phyloP scores from a whole-genome alignment of 2,797 vertebrate species.

The Cyprinodon diabolis region DNA sequence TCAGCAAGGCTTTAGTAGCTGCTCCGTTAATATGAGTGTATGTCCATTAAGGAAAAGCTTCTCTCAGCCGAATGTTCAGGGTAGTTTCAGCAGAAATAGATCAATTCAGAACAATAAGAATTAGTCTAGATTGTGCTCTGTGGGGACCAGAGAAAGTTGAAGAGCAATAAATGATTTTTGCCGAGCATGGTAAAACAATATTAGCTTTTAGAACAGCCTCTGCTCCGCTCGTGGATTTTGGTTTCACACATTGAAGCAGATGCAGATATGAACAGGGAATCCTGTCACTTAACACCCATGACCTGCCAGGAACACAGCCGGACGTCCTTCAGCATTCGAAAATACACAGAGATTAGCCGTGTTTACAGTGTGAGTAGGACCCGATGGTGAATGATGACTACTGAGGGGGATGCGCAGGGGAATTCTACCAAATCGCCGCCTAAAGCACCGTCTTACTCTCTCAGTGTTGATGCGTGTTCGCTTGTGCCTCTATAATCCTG shows the following conservation, averaged over 20 bases:
- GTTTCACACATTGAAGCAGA: constrained; percentile 44
- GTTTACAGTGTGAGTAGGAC: constrained; percentile 24
- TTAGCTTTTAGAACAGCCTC: not conserved
- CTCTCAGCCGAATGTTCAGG: not conserved
- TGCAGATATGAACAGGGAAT: constrained; percentile 49
- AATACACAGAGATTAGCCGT: constrained; percentile 28
- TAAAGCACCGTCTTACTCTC: constrained; percentile 5
- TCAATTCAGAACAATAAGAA: not conserved
- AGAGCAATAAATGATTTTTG: not conserved
- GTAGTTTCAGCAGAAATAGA: not conserved
- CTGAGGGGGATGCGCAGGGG: constrained; percentile 4
- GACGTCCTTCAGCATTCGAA: constrained; percentile 11
- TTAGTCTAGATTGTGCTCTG: not conserved
- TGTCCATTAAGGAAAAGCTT: not conserved
- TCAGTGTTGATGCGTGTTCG: not conserved
- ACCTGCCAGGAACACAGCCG: constrained; percentile 28
- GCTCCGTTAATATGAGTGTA: not conserved
- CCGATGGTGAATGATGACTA: constrained; percentile 3
- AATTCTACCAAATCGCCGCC: constrained; percentile 23
- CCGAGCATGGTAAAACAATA: not conserved
- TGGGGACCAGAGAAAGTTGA: too few species aligned
- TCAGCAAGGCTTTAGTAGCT: not conserved
- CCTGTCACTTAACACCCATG: constrained; percentile 31
- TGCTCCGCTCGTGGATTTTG: not conserved
- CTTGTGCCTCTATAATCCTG: constrained; percentile 10